phyloP scores from a whole-genome alignment of 2,113 vertebrate species.

The Istiophorus platypterus region DNA sequence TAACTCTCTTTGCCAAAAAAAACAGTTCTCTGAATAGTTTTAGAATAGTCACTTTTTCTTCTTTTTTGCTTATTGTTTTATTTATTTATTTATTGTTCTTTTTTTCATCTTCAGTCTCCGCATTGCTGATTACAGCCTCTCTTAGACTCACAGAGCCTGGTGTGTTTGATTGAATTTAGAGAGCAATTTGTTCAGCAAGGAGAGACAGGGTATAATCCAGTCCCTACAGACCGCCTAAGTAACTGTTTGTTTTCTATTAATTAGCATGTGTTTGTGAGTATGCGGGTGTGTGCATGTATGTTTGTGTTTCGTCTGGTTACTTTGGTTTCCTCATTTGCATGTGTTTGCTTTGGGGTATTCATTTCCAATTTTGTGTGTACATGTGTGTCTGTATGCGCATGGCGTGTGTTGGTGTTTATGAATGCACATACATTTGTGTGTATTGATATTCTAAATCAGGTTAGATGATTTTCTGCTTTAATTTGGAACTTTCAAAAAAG shows the following conservation, averaged over 20 bases:
- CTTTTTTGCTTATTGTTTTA: conserved; percentile 16
- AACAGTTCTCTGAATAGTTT: conserved; percentile 34
- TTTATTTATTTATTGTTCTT: conserved; percentile 12
- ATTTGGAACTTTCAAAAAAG: conserved; percentile 64
- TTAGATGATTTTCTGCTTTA: conserved; percentile 53
- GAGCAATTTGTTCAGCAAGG: conserved; percentile 77
- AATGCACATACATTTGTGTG: conserved; percentile 50
- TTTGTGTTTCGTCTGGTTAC: conserved; percentile 21
- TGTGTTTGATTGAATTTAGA: conserved; percentile 78
- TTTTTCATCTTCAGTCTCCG: conserved; percentile 36
- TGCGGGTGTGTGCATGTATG: conserved; percentile 35
- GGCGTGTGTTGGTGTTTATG: conserved; percentile 4
- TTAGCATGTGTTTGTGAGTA: conserved; percentile 61
- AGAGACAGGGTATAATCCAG: conserved; percentile 71
- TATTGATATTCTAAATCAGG: conserved; percentile 66
- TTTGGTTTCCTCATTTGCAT: conserved; percentile 58
- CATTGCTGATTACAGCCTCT: conserved; percentile 66
- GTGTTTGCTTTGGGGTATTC: conserved; percentile 28
- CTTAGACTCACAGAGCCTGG: conserved; percentile 47
- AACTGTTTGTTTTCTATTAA: conserved; percentile 80
- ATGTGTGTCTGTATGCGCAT: not conserved
- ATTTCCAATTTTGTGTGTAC: conserved; percentile 14
- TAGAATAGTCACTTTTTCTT: conserved; percentile 14
- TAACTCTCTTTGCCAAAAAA: conserved; percentile 36
- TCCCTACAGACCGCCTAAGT: conserved; percentile 69